Evolutionary conservation across 2,797 vertebrate genomes (phyloP), one percentile per base, ranked within the genome.

Genomic region (Hippoglossus hippoglossus): DNA sequence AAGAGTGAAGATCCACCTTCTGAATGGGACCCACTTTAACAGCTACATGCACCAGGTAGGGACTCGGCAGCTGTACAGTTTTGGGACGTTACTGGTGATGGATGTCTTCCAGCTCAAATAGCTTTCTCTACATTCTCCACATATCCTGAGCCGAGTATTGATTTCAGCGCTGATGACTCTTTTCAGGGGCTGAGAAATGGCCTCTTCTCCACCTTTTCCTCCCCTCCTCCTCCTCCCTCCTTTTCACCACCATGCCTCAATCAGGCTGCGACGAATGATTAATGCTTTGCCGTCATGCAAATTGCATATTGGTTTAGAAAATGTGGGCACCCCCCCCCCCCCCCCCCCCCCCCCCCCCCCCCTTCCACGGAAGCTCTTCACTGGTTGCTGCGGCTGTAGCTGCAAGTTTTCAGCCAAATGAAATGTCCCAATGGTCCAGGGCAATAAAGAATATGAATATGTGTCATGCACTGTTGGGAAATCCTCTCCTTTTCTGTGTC

Each of bases 31-130:
- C 90, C 91, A 94, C 83, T 93, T 95, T 94, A 95, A 93, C 90
- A 95, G 95, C 90, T 95, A 91, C 93, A 95, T 96, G 95, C 95
- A 95, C 87, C 95, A 96, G 95, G 96, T 96, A 95, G 94, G 95
- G 2, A 58, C 52, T 82, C 63, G 41, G 46, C 63, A 67, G 62
- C 73, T 6, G 22, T 50, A 16, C 71, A 39, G 51, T 55, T 57
- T 70, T 67, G 75, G 64, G 66, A 77, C 78, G 25, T 90, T 78
- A 34, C 54, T 36, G 47, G 75, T 81, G 72, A 80, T 75, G 69
- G 81, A 81, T 72, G 67, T 73, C 71, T 59, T 87, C 61, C 74
- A 54, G 71, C 73, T 83, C 67, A 62, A 9, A 67, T 66, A 63
- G 63, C 82, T 80, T 67, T 65, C 73, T 82, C 81, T 75, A 77